phyloP scores from a whole-genome alignment of 2,888 invertebrate species.

The Myopa tessellatipennis region DNA sequence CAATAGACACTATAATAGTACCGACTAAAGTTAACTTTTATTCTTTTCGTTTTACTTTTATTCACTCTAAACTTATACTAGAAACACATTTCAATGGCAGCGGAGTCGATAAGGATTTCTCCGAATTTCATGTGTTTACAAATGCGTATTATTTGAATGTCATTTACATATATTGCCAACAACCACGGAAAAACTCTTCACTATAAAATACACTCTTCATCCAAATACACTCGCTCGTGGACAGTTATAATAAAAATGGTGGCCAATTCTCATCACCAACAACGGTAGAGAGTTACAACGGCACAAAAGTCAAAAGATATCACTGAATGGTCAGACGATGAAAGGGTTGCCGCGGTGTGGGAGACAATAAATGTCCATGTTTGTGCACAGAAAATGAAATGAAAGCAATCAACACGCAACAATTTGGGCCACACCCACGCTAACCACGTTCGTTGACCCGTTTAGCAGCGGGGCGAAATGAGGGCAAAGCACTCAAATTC shows the following conservation, averaged over 20 bases:
- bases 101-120: too few relatives aligned
- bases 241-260: conserved; percentile 5
- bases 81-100: not conserved
- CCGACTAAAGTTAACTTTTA: too few relatives aligned
- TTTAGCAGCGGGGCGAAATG: not conserved
- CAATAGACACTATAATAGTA: too few relatives aligned
- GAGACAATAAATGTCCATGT: too few relatives aligned
- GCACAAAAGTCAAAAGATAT: too few relatives aligned
- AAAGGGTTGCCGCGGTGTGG: too few relatives aligned
- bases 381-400: not conserved
- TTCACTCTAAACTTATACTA: not conserved
- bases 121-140: too few relatives aligned
- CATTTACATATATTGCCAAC: too few relatives aligned
- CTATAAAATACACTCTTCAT: not conserved
- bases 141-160: too few relatives aligned
- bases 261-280: not conserved
- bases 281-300: not conserved
- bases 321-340: too few relatives aligned
- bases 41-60: not conserved
- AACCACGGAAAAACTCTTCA: not conserved
- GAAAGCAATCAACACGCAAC: not conserved
- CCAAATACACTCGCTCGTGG: conserved; percentile 5
- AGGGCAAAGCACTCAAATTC: not conserved
- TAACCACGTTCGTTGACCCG: not conserved
- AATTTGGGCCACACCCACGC: not conserved